Evolutionary conservation across 2,797 vertebrate species (phyloP).

Genomic region (Argentina silus): DNA sequence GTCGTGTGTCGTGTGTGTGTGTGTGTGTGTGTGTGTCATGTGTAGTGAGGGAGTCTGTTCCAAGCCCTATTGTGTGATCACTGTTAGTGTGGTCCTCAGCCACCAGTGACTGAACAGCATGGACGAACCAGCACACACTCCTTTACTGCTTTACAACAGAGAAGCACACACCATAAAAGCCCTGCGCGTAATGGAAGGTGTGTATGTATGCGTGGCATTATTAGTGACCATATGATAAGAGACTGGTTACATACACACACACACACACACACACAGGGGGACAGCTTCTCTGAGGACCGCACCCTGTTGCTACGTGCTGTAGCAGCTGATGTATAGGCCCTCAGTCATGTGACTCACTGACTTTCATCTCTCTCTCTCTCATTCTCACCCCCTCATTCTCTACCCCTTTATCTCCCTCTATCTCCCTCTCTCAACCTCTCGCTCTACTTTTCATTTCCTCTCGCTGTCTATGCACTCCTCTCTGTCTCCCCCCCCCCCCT

Average conservation of each 20-base stretch:
- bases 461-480: neutral
- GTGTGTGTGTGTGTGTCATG: no score
- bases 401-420: neutral
- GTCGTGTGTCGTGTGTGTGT: no score
- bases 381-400: neutral
- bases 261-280: neutral
- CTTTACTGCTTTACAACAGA: no score
- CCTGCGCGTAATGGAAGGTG: neutral
- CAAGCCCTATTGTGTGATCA: no score
- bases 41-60: no score
- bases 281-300: neutral
- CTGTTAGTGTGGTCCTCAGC: no score
- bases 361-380: neutral
- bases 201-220: neutral
- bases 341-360: neutral
- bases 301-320: neutral
- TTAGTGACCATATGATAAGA: no score
- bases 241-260: neutral
- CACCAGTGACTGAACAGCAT: no score
- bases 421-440: neutral
- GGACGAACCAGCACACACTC: no score
- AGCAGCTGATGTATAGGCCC: neutral
- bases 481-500: neutral
- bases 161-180: no score
- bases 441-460: neutral